Evolutionary conservation across 2,888 invertebrate genomes (phyloP).

Genomic region (Euplexia lucipara): DNA sequence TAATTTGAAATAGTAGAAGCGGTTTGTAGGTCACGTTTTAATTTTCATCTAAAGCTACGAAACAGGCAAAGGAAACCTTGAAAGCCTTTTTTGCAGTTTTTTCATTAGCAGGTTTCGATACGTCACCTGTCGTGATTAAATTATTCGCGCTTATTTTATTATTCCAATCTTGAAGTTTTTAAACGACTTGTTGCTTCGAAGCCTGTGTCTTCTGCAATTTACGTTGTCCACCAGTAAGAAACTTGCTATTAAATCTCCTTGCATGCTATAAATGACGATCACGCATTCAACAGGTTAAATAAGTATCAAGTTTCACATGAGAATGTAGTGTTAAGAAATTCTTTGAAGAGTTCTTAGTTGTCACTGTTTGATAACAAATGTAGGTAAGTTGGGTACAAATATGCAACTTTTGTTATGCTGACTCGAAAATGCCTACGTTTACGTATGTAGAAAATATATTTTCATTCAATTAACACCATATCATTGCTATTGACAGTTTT

Average conservation of each 20-base stretch:
- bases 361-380: not conserved
- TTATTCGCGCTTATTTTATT: not conserved
- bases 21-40: slow-evolving; percentile 56
- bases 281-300: slow-evolving; percentile 19
- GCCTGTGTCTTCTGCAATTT: not conserved
- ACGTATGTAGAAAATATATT: not conserved
- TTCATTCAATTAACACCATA: not conserved
- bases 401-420: not conserved
- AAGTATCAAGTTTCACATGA: not conserved
- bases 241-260: slow-evolving; percentile 8
- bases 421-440: not conserved
- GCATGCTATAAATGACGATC: not conserved
- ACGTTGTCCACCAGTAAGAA: not conserved
- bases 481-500: not conserved
- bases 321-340: slow-evolving; percentile 20
- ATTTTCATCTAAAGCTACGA: slow-evolving; percentile 23
- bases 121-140: slow-evolving; percentile 47
- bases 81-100: slow-evolving; percentile 47
- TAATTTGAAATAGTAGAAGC: slow-evolving; percentile 18
- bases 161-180: not conserved
- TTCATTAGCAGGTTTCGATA: slow-evolving; percentile 35
- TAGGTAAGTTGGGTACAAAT: not conserved
- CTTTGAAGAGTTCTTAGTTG: slow-evolving; percentile 1
- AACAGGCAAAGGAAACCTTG: slow-evolving; percentile 50
- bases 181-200: slow-evolving; percentile 21